A percentile compares a stretch with the other conserved stretches of the same genome.
Evolutionary conservation across 2,113 vertebrate genomes (phyloP).

Genomic region (Dasypus novemcinctus): DNA sequence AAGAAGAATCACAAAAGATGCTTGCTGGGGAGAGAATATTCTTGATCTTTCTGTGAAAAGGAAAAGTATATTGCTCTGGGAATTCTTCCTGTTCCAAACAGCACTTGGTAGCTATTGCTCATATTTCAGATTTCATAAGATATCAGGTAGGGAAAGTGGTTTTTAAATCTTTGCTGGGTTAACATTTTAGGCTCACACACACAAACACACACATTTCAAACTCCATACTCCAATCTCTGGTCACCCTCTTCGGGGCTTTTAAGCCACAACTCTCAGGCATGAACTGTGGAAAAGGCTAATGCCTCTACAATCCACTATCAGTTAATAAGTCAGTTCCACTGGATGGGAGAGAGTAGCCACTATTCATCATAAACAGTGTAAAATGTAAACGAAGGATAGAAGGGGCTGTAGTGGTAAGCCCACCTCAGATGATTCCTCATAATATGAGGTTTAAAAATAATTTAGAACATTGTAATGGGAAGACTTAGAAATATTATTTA

Average conservation of each 20-base stretch:
- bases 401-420: background rate
- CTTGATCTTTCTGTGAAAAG: background rate
- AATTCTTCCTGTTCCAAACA: background rate
- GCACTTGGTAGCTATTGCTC: background rate
- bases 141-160: too few relatives aligned
- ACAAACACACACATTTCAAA: too few relatives aligned
- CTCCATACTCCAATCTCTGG: background rate
- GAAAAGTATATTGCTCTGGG: background rate
- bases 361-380: background rate
- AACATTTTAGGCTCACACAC: too few relatives aligned
- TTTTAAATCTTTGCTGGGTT: too few relatives aligned
- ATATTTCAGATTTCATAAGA: background rate
- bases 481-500: background rate
- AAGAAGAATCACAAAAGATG: background rate
- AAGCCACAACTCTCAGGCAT: background rate
- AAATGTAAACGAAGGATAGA: background rate
- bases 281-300: background rate
- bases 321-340: background rate
- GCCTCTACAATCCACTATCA: background rate
- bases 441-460: background rate
- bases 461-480: background rate
- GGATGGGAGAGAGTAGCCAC: background rate
- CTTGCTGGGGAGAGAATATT: background rate
- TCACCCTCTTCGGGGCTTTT: too few relatives aligned
- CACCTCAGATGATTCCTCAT: background rate